A percentile compares a stretch with the other conserved stretches of the same genome.
Conservation (phyloP, 2,888 invertebrate species). For the Coremacera marginata region DNA sequence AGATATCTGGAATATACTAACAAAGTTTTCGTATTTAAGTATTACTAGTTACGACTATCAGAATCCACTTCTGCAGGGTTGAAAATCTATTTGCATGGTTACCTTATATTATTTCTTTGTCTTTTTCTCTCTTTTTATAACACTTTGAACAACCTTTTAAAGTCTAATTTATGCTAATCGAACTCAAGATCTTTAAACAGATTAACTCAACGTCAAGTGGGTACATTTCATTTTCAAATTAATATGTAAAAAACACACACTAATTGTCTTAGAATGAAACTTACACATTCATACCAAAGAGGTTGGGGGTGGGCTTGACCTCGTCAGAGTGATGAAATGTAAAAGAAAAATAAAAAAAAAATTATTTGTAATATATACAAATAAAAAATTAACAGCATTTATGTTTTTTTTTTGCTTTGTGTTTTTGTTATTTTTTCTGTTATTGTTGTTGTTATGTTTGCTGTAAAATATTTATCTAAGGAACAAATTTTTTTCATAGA, state of each 20-base stretch:
- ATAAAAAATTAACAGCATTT: conserved; percentile 20
- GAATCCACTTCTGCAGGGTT: too few species aligned
- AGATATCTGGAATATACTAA: too few species aligned
- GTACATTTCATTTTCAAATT: conserved; percentile 24
- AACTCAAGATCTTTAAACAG: not conserved
- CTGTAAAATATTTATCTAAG: not conserved
- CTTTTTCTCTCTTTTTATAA: too few species aligned
- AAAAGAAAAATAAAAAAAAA: not conserved
- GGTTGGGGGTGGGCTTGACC: not conserved
- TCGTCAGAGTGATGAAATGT: conserved; percentile 7
- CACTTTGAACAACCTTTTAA: too few species aligned
- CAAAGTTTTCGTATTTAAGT: too few species aligned
- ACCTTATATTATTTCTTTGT: too few species aligned
- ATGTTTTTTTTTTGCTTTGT: not conserved
- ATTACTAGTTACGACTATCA: too few species aligned
- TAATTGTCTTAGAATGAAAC: not conserved
- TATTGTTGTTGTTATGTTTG: conserved; percentile 13
- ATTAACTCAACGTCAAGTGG: not conserved
- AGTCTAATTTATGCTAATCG: not conserved
- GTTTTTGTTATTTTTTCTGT: not conserved
- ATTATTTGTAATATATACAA: not conserved
- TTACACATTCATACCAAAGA: too few species aligned
- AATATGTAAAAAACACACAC: conserved; percentile 13
- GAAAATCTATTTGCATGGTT: too few species aligned
- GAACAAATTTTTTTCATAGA: conserved; percentile 23